Evolutionary conservation across 2,113 vertebrate species (phyloP).

Genomic region (Callopanchax toddi): DNA sequence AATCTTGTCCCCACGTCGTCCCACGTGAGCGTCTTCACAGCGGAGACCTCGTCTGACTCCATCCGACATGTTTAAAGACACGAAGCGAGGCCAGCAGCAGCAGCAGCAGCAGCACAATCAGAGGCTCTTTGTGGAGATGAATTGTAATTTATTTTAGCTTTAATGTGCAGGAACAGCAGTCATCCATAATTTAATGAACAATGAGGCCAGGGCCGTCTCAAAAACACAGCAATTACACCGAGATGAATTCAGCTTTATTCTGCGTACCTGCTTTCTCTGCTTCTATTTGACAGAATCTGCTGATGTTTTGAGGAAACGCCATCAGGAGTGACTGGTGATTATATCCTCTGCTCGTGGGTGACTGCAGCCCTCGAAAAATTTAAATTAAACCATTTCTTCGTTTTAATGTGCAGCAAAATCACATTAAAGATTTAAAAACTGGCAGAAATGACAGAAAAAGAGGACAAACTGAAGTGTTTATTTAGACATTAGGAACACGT

Average conservation of each 20-base stretch:
- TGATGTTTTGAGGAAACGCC: not conserved
- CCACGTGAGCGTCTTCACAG: conserved; percentile 15
- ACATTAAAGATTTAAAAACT: too few relatives aligned
- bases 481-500: not conserved
- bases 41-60: conserved; percentile 16
- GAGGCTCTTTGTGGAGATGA: conserved; percentile 11
- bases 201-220: conserved; percentile 25
- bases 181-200: conserved; percentile 43
- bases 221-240: conserved; percentile 49
- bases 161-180: conserved; percentile 21
- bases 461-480: not conserved
- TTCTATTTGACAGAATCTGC: too few relatives aligned
- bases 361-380: not conserved
- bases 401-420: not conserved
- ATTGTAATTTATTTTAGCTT: conserved; percentile 47
- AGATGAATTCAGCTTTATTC: conserved; percentile 33
- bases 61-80: conserved; percentile 27
- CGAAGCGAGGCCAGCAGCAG: conserved; percentile 1
- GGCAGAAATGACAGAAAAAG: too few relatives aligned
- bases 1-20: not conserved
- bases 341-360: not conserved
- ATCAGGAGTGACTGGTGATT: conserved; percentile 10
- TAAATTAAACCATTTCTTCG: conserved; percentile 9
- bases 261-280: not conserved
- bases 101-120: conserved; percentile 14